Evolutionary conservation across 1,140 invertebrate genomes (phyloP).

Genomic region (Drosophila sucinea): DNA sequence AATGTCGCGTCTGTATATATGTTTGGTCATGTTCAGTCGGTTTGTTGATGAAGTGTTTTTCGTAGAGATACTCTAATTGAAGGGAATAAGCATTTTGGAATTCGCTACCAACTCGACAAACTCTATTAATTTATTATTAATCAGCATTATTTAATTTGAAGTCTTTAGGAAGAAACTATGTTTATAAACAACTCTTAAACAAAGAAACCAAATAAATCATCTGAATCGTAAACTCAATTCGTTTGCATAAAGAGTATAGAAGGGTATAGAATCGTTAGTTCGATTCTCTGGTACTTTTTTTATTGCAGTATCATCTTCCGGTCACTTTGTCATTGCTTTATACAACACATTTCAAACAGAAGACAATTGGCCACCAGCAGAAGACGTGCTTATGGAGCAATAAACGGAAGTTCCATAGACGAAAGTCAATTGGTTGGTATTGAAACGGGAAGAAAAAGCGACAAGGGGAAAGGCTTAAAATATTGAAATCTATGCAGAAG

Average conservation of each 20-base stretch:
- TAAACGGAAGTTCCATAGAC: slow-evolving; percentile 69
- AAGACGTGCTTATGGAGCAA: slow-evolving; percentile 14
- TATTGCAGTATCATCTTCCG: slow-evolving; percentile 81
- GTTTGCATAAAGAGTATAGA: background rate
- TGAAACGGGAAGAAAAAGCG: background rate
- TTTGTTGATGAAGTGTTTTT: slow-evolving; percentile 22
- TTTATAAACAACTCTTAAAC: too few relatives aligned
- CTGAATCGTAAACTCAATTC: too few relatives aligned
- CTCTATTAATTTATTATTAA: too few relatives aligned
- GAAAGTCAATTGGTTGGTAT: slow-evolving; percentile 45
- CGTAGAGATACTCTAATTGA: background rate
- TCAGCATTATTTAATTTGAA: too few relatives aligned
- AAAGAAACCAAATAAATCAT: too few relatives aligned
- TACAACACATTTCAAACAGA: slow-evolving; percentile 75
- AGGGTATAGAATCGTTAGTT: background rate
- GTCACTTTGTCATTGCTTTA: slow-evolving; percentile 79
- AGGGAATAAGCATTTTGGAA: background rate
- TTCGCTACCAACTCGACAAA: too few relatives aligned
- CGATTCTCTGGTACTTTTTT: slow-evolving; percentile 31
- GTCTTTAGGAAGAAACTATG: too few relatives aligned
- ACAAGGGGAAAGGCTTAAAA: background rate
- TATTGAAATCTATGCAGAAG: slow-evolving; percentile 10
- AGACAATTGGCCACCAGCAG: slow-evolving; percentile 65
- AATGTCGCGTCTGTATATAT: slow-evolving; percentile 22
- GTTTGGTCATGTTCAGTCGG: slow-evolving; percentile 23